These are phyloP conservation scores for Arge pagana DNA, from an alignment of 2,888 invertebrate genomes.

Conservation along the genomic window DNA sequence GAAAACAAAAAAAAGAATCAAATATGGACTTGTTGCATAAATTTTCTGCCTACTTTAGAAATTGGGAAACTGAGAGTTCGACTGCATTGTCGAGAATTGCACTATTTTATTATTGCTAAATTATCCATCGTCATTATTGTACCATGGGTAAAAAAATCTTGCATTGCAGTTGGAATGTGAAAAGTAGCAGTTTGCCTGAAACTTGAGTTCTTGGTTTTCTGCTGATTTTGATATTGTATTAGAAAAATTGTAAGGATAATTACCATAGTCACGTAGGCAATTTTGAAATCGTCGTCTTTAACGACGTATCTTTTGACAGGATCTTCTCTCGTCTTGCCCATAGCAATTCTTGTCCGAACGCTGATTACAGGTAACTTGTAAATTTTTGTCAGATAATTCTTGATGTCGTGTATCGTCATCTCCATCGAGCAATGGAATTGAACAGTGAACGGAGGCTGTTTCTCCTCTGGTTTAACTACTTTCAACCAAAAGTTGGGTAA, in stretches of 20 bases:
- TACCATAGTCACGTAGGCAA: constrained; percentile 81
- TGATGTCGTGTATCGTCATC: constrained; percentile 90
- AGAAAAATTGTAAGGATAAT: constrained; percentile 39
- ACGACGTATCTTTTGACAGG: constrained; percentile 67
- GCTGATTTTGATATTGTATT: neutral
- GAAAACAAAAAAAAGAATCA: constrained; percentile 40
- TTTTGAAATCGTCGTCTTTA: constrained; percentile 83
- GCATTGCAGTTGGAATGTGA: too few species aligned
- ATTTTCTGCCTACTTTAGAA: too few species aligned
- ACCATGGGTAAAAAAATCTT: too few species aligned
- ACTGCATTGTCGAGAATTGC: too few species aligned
- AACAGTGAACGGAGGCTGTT: constrained; percentile 79
- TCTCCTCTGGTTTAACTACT: constrained; percentile 70
- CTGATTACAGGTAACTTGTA: constrained; percentile 82
- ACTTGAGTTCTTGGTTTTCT: neutral
- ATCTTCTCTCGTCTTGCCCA: constrained; percentile 71
- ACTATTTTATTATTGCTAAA: too few species aligned
- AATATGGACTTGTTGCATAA: too few species aligned
- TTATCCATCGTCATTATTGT: too few species aligned
- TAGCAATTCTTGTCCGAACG: constrained; percentile 74
- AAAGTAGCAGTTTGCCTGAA: too few species aligned
- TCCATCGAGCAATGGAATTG: constrained; percentile 90
- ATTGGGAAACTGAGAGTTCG: too few species aligned
- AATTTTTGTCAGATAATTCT: constrained; percentile 94
- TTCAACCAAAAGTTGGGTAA: constrained; percentile 98